Conservation (phyloP, 1,140 invertebrate genomes). For the Grapholita molesta region DNA sequence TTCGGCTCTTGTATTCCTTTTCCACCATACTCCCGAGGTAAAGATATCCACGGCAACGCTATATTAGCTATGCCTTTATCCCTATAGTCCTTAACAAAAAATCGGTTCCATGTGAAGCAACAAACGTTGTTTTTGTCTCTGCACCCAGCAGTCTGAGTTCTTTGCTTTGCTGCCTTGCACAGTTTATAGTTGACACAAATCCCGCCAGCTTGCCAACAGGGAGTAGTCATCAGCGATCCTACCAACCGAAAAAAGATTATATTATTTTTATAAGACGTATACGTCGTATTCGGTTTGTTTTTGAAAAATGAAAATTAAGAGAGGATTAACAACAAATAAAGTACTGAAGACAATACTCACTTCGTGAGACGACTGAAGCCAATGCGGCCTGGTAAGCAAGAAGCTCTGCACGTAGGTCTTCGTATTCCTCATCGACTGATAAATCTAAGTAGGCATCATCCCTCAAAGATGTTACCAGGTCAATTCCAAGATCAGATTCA, state of each 20-base stretch:
- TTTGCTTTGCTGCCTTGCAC: slow-evolving; percentile 40
- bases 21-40: slow-evolving; percentile 40
- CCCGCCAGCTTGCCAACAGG: slow-evolving; percentile 55
- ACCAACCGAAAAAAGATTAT: slow-evolving; percentile 19
- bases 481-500: slow-evolving; percentile 34
- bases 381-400: slow-evolving; percentile 60
- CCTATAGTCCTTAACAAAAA: slow-evolving; percentile 43
- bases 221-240: slow-evolving; percentile 55
- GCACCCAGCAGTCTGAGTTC: slow-evolving; percentile 59
- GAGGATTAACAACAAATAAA: neutral
- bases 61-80: slow-evolving; percentile 42
- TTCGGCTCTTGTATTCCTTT: slow-evolving; percentile 42
- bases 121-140: slow-evolving; percentile 57
- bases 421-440: slow-evolving; percentile 60
- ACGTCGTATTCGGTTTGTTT: no score
- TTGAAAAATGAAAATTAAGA: no score
- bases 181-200: slow-evolving; percentile 57
- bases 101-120: slow-evolving; percentile 62
- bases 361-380: slow-evolving; percentile 32
- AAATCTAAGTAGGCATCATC: slow-evolving; percentile 61
- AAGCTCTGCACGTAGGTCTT: slow-evolving; percentile 62
- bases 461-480: slow-evolving; percentile 39
- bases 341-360: neutral
- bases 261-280: neutral
- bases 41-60: slow-evolving; percentile 45